A percentile compares a stretch with the other conserved stretches of the same genome.
These are phyloP conservation scores for Pseudoatta argentina DNA, from an alignment of 1,140 invertebrate species.

Conservation along the genomic window DNA sequence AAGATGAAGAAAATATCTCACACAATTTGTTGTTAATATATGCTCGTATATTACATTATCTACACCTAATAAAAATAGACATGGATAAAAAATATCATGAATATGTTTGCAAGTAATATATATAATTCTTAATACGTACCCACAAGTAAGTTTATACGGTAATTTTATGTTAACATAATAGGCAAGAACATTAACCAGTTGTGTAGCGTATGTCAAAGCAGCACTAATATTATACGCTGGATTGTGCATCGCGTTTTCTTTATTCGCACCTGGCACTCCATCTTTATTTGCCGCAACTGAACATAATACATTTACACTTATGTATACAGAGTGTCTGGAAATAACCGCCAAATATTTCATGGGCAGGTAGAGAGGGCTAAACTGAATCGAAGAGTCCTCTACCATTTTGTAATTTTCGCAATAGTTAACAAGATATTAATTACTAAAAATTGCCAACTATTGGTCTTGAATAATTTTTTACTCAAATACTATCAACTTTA, in stretches of 20 bases:
- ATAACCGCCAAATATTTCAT: too few relatives aligned
- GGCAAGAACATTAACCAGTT: constrained; percentile 92
- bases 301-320: constrained; percentile 62
- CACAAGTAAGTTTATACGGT: constrained; percentile 92
- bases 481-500: too few relatives aligned
- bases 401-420: too few relatives aligned
- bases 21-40: background rate
- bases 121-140: constrained; percentile 84
- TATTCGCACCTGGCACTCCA: constrained; percentile 87
- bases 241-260: constrained; percentile 88
- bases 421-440: too few relatives aligned
- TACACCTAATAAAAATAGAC: background rate
- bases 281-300: constrained; percentile 90
- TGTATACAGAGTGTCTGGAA: too few relatives aligned
- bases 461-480: too few relatives aligned
- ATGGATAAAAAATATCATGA: background rate
- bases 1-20: background rate
- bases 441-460: too few relatives aligned
- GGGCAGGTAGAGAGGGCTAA: too few relatives aligned
- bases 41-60: background rate
- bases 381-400: too few relatives aligned
- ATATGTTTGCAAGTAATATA: background rate
- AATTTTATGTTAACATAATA: constrained; percentile 92
- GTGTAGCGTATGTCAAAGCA: constrained; percentile 93
- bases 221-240: constrained; percentile 92